Evolutionary conservation across 2,113 vertebrate genomes (phyloP).

Genomic region (Rostratula benghalensis): DNA sequence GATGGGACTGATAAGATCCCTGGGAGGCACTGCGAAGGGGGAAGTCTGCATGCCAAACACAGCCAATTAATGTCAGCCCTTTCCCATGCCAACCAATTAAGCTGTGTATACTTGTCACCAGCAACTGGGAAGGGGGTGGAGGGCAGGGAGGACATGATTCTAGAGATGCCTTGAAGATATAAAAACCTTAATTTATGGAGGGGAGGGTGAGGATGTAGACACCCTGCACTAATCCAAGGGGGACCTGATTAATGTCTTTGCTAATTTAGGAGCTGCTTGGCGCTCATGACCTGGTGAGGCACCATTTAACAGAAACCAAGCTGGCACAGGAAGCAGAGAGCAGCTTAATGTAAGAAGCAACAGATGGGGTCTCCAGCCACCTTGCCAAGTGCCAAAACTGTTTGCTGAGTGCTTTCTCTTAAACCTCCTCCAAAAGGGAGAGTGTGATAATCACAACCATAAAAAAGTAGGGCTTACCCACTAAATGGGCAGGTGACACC

Average conservation of each 20-base stretch:
- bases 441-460: background rate
- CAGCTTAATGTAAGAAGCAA: conserved; percentile 43
- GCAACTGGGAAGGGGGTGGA: conserved; percentile 34
- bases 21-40: conserved; percentile 54
- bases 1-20: conserved; percentile 72
- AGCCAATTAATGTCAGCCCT: conserved; percentile 75
- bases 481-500: accelerated
- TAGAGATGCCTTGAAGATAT: conserved; percentile 32
- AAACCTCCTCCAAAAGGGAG: conserved; percentile 6
- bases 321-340: conserved; percentile 46
- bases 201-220: background rate
- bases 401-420: conserved; percentile 22
- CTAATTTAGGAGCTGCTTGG: conserved; percentile 43
- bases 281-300: conserved; percentile 26
- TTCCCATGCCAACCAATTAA: conserved; percentile 79
- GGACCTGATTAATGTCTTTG: conserved; percentile 49
- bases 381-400: conserved; percentile 48
- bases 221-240: background rate
- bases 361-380: conserved; percentile 46
- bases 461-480: background rate
- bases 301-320: conserved; percentile 30
- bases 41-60: conserved; percentile 67
- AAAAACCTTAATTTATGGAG: conserved; percentile 27
- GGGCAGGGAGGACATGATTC: background rate
- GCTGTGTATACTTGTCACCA: conserved; percentile 71